phyloP scores from a whole-genome alignment of 2,113 vertebrate species.

The Malurus alboscapulatus region DNA sequence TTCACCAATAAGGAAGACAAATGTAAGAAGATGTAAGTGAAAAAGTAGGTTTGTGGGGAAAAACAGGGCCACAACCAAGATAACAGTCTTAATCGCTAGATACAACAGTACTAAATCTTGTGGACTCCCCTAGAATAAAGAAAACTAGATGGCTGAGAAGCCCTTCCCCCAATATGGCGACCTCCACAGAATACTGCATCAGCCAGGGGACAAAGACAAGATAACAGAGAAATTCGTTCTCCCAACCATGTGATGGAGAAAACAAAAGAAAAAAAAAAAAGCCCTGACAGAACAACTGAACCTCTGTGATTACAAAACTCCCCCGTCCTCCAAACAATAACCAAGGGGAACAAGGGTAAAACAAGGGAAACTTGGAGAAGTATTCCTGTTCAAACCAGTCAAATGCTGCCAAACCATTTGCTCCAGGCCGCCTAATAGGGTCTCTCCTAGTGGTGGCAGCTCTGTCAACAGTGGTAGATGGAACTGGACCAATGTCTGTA shows the following conservation, averaged over 20 bases:
- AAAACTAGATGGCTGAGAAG: not conserved
- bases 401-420: not conserved
- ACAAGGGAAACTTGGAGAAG: not conserved
- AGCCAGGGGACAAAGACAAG: not conserved
- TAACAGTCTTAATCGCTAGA: not conserved
- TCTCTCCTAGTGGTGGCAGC: not conserved
- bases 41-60: not conserved
- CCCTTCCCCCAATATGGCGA: not conserved
- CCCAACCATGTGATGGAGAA: not conserved
- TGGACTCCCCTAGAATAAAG: not conserved
- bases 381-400: not conserved
- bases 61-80: not conserved
- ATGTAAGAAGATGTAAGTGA: not conserved
- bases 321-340: not conserved
- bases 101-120: not conserved
- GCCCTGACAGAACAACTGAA: not conserved
- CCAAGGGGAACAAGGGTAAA: not conserved
- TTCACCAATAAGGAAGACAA: not conserved
- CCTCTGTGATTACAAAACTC: not conserved
- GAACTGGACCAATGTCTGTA: not conserved
- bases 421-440: not conserved
- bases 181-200: not conserved
- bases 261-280: not conserved
- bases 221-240: accelerated
- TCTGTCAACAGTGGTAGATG: not conserved